Conservation (phyloP, 2,888 invertebrate genomes). For the Anorthoa munda region DNA sequence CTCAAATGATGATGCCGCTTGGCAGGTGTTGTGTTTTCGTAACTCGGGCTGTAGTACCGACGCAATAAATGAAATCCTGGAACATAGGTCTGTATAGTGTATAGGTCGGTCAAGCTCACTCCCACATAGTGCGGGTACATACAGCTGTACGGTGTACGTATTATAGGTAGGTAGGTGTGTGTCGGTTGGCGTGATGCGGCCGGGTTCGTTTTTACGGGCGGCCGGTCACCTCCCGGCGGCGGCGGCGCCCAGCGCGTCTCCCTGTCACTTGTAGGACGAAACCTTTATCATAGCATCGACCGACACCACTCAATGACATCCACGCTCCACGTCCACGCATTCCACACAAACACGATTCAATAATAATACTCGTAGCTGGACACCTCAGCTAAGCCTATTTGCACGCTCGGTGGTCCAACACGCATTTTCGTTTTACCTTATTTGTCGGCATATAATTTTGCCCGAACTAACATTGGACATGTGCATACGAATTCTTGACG, state of each 20-base stretch:
- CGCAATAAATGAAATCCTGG: constrained; percentile 51
- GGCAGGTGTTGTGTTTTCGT: constrained; percentile 18
- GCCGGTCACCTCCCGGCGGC: constrained; percentile 60
- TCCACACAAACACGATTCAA: constrained; percentile 3
- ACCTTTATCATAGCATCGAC: constrained; percentile 67
- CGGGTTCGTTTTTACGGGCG: constrained; percentile 69
- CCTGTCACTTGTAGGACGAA: constrained; percentile 66
- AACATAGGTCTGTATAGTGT: constrained; percentile 40
- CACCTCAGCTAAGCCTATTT: constrained; percentile 45
- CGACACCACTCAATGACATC: constrained; percentile 62
- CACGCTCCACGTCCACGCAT: constrained; percentile 39
- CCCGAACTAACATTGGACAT: constrained; percentile 24
- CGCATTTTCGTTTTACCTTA: constrained; percentile 42
- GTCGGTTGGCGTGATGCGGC: constrained; percentile 59
- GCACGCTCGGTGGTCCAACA: constrained; percentile 31
- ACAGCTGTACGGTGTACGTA: constrained; percentile 24
- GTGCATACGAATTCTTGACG: constrained; percentile 54
- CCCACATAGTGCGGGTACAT: constrained; percentile 52
- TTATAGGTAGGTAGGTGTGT: constrained; percentile 42
- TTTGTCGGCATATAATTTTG: constrained; percentile 25
- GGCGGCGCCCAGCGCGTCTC: constrained; percentile 47
- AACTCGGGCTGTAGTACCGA: constrained; percentile 14
- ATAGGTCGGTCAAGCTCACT: constrained; percentile 44
- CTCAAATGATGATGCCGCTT: too few relatives aligned
- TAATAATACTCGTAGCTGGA: constrained; percentile 35